These are phyloP conservation scores for Rhadina sibilatrix DNA, from an alignment of 2,113 vertebrate species.

Conservation along the genomic window DNA sequence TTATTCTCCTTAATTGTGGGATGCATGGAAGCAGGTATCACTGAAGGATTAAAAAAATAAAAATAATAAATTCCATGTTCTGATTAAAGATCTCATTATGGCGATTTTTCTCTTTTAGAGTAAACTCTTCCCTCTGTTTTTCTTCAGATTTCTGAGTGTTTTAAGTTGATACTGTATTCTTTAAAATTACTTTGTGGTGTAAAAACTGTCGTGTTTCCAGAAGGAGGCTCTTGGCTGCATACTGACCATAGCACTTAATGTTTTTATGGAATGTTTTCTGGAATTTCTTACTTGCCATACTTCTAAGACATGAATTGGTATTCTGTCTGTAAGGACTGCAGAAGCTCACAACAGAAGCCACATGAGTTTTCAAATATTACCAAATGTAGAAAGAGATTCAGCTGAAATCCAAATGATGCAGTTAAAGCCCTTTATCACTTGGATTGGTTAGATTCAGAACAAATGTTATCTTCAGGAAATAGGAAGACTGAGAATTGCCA, in stretches of 20 bases:
- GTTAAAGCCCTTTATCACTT: not conserved
- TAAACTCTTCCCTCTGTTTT: not conserved
- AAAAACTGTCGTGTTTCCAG: not conserved
- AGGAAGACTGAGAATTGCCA: not conserved
- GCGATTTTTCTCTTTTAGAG: not conserved
- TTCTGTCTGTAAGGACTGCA: not conserved
- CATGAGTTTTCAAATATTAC: not conserved
- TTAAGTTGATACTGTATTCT: not conserved
- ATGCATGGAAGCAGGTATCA: not conserved
- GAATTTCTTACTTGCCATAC: not conserved
- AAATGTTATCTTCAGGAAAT: not conserved
- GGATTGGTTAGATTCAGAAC: not conserved
- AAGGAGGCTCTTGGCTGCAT: not conserved
- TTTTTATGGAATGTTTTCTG: not conserved
- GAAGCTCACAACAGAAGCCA: not conserved
- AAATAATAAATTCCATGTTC: not conserved
- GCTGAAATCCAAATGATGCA: not conserved
- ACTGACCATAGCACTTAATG: not conserved
- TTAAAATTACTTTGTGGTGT: not conserved
- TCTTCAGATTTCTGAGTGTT: not conserved
- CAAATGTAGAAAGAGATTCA: fast-evolving
- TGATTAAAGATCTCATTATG: not conserved
- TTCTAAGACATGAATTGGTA: not conserved
- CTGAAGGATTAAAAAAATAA: not conserved
- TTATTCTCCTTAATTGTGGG: not conserved